These are phyloP conservation scores for Agonopterix alstromeriana DNA, from an alignment of 2,888 invertebrate genomes.

Conservation along the genomic window DNA sequence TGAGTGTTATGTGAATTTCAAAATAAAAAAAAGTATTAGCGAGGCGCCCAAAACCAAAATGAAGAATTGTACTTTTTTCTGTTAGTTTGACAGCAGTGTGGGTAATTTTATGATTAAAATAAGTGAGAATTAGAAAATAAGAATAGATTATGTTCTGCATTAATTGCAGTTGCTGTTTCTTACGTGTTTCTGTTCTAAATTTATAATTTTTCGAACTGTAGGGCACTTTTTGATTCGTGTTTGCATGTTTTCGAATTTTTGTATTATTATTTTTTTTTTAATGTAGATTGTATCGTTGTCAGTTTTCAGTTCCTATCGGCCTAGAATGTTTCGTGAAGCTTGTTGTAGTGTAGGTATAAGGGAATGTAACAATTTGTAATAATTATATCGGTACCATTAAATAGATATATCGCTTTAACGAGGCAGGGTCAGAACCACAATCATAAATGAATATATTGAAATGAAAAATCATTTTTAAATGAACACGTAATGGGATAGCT, in stretches of 20 bases:
- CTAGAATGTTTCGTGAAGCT: slow-evolving; percentile 64
- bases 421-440: slow-evolving; percentile 73
- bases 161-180: slow-evolving; percentile 20
- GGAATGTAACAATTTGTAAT: slow-evolving; percentile 42
- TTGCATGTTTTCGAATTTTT: slow-evolving; percentile 10
- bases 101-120: slow-evolving; percentile 55
- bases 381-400: slow-evolving; percentile 50
- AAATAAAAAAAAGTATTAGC: not conserved
- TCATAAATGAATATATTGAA: slow-evolving; percentile 45
- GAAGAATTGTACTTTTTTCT: slow-evolving; percentile 33
- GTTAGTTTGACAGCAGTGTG: slow-evolving; percentile 43
- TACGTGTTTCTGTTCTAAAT: slow-evolving; percentile 22
- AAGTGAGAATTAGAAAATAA: slow-evolving; percentile 55
- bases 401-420: slow-evolving; percentile 70
- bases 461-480: slow-evolving; percentile 36
- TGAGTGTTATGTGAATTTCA: not conserved
- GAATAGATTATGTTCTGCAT: slow-evolving; percentile 30
- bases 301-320: slow-evolving; percentile 71
- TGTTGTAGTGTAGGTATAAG: slow-evolving; percentile 45
- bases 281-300: slow-evolving; percentile 25
- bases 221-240: slow-evolving; percentile 38
- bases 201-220: slow-evolving; percentile 30
- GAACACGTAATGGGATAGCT: slow-evolving; percentile 51
- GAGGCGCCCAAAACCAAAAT: slow-evolving; percentile 23
- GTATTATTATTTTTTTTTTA: slow-evolving; percentile 19